phyloP scores from a whole-genome alignment of 2,797 vertebrate genomes.

The Eulemur coronatus region DNA sequence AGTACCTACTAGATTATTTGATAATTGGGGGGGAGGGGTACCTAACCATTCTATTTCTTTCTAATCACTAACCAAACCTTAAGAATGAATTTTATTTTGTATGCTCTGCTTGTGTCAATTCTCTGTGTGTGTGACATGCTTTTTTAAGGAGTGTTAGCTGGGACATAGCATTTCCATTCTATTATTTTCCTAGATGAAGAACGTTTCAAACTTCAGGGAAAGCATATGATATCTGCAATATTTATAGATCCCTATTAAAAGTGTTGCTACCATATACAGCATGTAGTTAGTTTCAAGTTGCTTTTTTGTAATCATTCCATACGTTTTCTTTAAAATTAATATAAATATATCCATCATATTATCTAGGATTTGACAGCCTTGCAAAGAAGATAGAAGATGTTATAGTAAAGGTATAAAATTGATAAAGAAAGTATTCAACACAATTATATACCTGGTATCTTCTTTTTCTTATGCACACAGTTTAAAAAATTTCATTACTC shows the following conservation, averaged over 20 bases:
- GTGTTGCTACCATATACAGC: neutral
- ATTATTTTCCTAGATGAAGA: conserved; percentile 25
- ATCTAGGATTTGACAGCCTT: conserved; percentile 16
- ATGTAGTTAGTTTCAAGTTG: conserved; percentile 49
- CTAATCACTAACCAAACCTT: neutral
- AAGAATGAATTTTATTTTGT: neutral
- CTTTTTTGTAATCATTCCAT: neutral
- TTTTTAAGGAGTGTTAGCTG: neutral
- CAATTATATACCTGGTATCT: conserved; percentile 64
- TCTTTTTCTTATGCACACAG: conserved; percentile 66
- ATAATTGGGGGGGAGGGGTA: neutral
- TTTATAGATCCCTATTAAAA: conserved; percentile 1
- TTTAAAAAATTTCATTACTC: conserved; percentile 82
- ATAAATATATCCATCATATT: conserved; percentile 35
- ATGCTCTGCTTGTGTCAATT: neutral
- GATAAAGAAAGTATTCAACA: conserved; percentile 61
- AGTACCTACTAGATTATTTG: neutral
- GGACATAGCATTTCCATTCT: neutral
- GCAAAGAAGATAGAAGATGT: conserved; percentile 45
- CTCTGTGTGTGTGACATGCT: neutral
- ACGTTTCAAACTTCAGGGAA: conserved; percentile 17
- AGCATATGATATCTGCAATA: neutral
- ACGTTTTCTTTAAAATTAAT: conserved; percentile 51
- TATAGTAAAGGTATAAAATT: conserved; percentile 29
- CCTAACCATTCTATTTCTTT: neutral